Conservation (phyloP, 1,140 invertebrate genomes). For the Chionoecetes opilio region DNA sequence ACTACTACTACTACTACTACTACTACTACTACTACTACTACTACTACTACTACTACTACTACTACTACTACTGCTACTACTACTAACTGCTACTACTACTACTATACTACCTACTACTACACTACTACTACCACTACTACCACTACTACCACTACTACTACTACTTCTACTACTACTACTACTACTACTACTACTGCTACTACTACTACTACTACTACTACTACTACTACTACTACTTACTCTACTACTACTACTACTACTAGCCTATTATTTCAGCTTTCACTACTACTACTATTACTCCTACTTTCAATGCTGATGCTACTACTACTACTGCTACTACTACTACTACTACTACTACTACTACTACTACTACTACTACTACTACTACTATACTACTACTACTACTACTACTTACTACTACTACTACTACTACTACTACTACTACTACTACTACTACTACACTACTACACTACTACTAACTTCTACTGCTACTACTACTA, state of each 20-base stretch:
- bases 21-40: slow-evolving; percentile 30
- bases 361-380: slow-evolving; percentile 29
- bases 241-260: neutral
- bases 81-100: too few relatives aligned
- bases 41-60: too few relatives aligned
- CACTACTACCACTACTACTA: slow-evolving; percentile 29
- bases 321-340: neutral
- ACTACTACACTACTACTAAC: slow-evolving; percentile 10
- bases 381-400: neutral
- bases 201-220: neutral
- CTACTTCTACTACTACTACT: neutral
- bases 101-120: too few relatives aligned
- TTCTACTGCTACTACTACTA: neutral
- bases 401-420: neutral
- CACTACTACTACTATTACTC: neutral
- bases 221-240: slow-evolving; percentile 20
- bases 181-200: neutral
- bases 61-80: too few relatives aligned
- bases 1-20: neutral
- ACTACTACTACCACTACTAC: too few relatives aligned
- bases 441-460: slow-evolving; percentile 19
- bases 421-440: neutral
- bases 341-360: slow-evolving; percentile 30
- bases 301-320: neutral
- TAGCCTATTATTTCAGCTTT: neutral